Percentiles rank a stretch among this genome's conserved stretches.
Evolutionary conservation across 2,888 invertebrate genomes (phyloP).

Genomic region (Parnassius orleans): DNA sequence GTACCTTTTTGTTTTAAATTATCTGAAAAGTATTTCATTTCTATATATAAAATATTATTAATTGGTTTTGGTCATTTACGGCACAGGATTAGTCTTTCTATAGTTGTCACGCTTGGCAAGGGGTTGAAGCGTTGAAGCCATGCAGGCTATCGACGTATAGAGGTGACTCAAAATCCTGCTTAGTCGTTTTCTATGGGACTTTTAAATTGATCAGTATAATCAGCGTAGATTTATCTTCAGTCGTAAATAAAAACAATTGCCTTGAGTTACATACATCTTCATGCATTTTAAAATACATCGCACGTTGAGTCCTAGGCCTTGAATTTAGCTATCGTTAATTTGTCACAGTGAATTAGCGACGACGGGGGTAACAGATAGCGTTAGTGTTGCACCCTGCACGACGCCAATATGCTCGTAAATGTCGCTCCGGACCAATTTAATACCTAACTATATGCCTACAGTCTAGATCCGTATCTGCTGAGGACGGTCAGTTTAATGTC

Average conservation of each 20-base stretch:
- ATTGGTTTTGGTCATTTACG: no score
- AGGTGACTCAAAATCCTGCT: no score
- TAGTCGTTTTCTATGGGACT: no score
- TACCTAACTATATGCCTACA: constrained; percentile 56
- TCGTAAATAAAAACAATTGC: neutral
- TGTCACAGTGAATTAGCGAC: constrained; percentile 80
- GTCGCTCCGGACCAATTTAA: constrained; percentile 70
- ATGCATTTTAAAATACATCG: constrained; percentile 15
- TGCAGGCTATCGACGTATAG: no score
- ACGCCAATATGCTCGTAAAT: constrained; percentile 77
- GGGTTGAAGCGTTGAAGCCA: no score
- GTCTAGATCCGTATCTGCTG: constrained; percentile 62
- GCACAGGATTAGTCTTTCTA: no score
- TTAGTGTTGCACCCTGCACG: constrained; percentile 75
- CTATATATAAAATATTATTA: no score
- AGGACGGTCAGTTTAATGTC: constrained; percentile 27
- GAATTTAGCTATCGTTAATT: constrained; percentile 78
- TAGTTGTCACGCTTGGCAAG: no score
- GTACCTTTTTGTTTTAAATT: no score
- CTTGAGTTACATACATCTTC: neutral
- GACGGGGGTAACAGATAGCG: constrained; percentile 75
- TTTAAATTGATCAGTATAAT: no score
- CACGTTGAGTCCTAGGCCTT: constrained; percentile 45
- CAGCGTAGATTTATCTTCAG: neutral
- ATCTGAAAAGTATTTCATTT: no score